Evolutionary conservation across 2,113 vertebrate species (phyloP).

Genomic region (Sebastes schlegelii): DNA sequence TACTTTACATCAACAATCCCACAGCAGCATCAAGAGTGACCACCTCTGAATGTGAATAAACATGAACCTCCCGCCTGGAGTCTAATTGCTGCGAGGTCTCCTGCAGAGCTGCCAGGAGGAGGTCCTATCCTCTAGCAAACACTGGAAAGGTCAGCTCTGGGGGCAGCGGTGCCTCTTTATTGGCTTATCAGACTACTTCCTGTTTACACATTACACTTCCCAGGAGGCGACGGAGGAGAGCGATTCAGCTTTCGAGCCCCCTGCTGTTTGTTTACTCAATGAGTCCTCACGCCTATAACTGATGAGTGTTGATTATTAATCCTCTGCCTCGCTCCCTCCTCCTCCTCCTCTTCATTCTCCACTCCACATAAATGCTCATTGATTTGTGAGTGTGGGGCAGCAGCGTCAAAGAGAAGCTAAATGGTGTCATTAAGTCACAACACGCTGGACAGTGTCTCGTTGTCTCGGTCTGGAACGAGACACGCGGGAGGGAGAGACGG

Average conservation of each 20-base stretch:
- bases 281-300: neutral
- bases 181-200: slow-evolving; percentile 58
- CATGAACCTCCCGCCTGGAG: neutral
- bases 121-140: slow-evolving; percentile 26
- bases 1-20: neutral
- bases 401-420: slow-evolving; percentile 27
- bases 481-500: slow-evolving; percentile 3
- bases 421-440: slow-evolving; percentile 25
- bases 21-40: neutral
- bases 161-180: slow-evolving; percentile 25
- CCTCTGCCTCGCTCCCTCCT: neutral
- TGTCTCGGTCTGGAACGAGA: slow-evolving; percentile 11
- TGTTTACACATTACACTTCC: slow-evolving; percentile 40
- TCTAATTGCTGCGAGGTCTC: slow-evolving; percentile 32
- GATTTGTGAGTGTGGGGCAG: slow-evolving; percentile 28
- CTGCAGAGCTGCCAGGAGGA: slow-evolving; percentile 33
- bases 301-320: slow-evolving; percentile 14
- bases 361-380: slow-evolving; percentile 24
- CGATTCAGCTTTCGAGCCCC: slow-evolving; percentile 22
- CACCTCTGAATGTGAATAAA: slow-evolving; percentile 9
- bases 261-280: slow-evolving; percentile 52
- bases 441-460: neutral
- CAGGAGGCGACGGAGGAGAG: neutral
- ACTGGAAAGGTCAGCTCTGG: slow-evolving; percentile 61
- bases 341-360: slow-evolving; percentile 23